These are phyloP conservation scores for Balearica regulorum DNA, from an alignment of 2,797 vertebrate genomes.

Conservation along the genomic window DNA sequence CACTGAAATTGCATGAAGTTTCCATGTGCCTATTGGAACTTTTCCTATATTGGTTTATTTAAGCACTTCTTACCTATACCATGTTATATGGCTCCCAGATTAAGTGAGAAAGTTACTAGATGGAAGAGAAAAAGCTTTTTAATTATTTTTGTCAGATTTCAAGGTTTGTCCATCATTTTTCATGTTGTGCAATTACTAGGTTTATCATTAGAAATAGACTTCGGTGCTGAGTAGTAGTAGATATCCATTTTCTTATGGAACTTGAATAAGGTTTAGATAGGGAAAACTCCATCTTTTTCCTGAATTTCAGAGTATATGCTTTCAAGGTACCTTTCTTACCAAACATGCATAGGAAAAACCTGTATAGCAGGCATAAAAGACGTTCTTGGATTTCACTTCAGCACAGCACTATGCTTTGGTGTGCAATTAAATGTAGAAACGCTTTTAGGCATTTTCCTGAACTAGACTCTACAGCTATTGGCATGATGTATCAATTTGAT, in stretches of 20 bases:
- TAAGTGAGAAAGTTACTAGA: neutral
- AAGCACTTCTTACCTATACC: neutral
- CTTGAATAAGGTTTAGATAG: neutral
- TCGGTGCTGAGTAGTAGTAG: neutral
- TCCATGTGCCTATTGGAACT: neutral
- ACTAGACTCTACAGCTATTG: neutral
- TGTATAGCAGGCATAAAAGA: neutral
- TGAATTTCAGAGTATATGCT: neutral
- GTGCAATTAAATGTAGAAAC: neutral
- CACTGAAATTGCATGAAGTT: neutral
- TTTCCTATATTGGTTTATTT: neutral
- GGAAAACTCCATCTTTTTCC: neutral
- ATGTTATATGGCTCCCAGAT: fast-evolving
- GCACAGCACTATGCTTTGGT: neutral
- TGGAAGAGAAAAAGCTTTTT: neutral
- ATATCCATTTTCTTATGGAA: neutral
- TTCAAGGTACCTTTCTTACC: neutral
- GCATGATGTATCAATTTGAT: neutral
- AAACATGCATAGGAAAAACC: neutral
- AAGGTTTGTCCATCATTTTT: neutral
- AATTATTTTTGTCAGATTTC: neutral
- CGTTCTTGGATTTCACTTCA: neutral
- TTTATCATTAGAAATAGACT: neutral
- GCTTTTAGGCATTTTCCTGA: neutral
- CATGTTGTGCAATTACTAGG: neutral